These are phyloP conservation scores for Eugnorisma glareosa DNA, from an alignment of 2,888 invertebrate genomes.

Conservation along the genomic window DNA sequence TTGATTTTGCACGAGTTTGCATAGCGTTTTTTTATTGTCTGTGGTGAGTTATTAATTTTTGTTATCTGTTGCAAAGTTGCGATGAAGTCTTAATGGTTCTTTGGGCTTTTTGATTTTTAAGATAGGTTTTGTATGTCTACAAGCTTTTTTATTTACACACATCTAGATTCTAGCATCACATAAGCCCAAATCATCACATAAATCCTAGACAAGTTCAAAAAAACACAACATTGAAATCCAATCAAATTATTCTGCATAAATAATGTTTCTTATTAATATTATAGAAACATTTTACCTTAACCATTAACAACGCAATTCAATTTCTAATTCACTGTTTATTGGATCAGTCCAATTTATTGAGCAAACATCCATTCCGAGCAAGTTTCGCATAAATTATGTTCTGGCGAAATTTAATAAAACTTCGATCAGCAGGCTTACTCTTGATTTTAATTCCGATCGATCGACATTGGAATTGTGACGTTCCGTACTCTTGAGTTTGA, in stretches of 20 bases:
- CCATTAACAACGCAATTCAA: conserved; percentile 36
- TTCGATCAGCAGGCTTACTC: too few species aligned
- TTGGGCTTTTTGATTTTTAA: background rate
- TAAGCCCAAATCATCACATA: background rate
- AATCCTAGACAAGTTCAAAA: background rate
- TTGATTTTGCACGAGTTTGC: too few species aligned
- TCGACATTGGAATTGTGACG: too few species aligned
- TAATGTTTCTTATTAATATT: conserved; percentile 21
- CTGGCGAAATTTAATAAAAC: conserved; percentile 49
- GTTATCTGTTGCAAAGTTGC: conserved; percentile 6
- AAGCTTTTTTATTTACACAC: background rate
- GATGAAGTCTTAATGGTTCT: background rate
- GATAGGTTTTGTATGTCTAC: background rate
- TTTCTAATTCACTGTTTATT: conserved; percentile 55
- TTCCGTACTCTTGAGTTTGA: too few species aligned
- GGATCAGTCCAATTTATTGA: conserved; percentile 50
- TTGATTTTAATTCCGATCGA: too few species aligned
- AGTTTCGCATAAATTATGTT: conserved; percentile 58
- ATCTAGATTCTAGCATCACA: background rate
- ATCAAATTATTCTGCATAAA: conserved; percentile 6
- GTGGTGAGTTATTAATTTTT: conserved; percentile 22
- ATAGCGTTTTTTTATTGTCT: conserved; percentile 20
- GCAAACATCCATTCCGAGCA: conserved; percentile 49
- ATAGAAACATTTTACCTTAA: conserved; percentile 37
- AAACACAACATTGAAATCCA: conserved; percentile 4